Evolutionary conservation across 2,797 vertebrate species (phyloP).

Genomic region (Diplodus puntazzo): DNA sequence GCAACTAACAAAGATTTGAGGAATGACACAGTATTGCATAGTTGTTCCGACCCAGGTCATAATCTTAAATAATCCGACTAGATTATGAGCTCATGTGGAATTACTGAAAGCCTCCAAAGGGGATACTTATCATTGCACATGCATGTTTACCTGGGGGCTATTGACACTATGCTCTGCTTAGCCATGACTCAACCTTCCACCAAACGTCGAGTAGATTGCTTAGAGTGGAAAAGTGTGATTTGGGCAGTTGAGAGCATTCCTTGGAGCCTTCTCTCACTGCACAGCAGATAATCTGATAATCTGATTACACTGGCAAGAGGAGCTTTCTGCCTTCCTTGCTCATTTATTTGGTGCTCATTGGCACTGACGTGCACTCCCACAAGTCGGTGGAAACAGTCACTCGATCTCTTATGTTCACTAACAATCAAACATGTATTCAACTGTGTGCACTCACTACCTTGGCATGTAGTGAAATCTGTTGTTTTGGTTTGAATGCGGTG

Average conservation of each 20-base stretch:
- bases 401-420: background rate
- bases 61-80: slow-evolving; percentile 60
- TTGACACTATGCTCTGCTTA: slow-evolving; percentile 50
- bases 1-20: slow-evolving; percentile 47
- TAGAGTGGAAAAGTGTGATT: slow-evolving; percentile 51
- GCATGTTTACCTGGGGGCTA: slow-evolving; percentile 51
- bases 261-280: slow-evolving; percentile 41
- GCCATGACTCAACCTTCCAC: slow-evolving; percentile 36
- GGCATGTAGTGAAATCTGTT: slow-evolving; percentile 9
- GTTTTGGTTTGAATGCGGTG: slow-evolving; percentile 37
- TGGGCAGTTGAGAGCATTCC: slow-evolving; percentile 41
- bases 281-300: slow-evolving; percentile 73
- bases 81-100: slow-evolving; percentile 59
- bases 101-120: slow-evolving; percentile 49
- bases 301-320: slow-evolving; percentile 64
- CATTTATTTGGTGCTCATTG: slow-evolving; percentile 12
- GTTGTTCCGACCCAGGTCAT: slow-evolving; percentile 51
- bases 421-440: background rate
- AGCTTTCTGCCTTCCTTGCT: slow-evolving; percentile 57
- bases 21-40: slow-evolving; percentile 51
- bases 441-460: background rate
- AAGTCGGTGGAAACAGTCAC: background rate
- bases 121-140: slow-evolving; percentile 29
- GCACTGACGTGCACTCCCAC: background rate
- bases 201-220: slow-evolving; percentile 36